Percentiles rank a stretch among this genome's conserved stretches.
These are phyloP conservation scores for Hycleus cichorii DNA, from an alignment of 1,140 invertebrate genomes.

Conservation along the genomic window DNA sequence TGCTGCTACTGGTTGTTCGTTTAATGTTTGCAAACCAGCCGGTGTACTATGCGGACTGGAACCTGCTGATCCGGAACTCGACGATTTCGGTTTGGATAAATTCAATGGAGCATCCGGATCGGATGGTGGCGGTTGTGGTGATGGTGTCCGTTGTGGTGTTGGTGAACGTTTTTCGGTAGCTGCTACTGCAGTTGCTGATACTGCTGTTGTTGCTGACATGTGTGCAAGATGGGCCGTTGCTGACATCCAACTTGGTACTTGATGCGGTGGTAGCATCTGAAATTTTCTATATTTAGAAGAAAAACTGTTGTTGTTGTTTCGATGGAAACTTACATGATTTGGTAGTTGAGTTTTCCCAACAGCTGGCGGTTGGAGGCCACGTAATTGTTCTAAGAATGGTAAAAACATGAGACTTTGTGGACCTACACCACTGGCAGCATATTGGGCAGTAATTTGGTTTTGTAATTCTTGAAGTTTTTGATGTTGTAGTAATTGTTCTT, in stretches of 20 bases:
- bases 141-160: conserved; percentile 38
- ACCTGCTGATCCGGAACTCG: conserved; percentile 36
- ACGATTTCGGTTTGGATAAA: conserved; percentile 75
- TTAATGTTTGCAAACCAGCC: conserved; percentile 25
- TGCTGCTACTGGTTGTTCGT: conserved; percentile 51
- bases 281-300: conserved; percentile 3
- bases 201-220: conserved; percentile 28
- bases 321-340: conserved; percentile 33
- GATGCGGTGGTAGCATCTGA: conserved; percentile 39
- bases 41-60: conserved; percentile 32
- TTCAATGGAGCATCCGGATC: conserved; percentile 76
- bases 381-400: conserved; percentile 49
- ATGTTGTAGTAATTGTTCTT: conserved; percentile 45
- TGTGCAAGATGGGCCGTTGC: conserved; percentile 34
- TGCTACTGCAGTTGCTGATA: conserved; percentile 26
- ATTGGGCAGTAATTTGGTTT: conserved; percentile 38
- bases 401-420: conserved; percentile 46
- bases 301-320: not conserved
- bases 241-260: conserved; percentile 37
- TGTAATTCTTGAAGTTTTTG: conserved; percentile 51
- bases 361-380: conserved; percentile 33
- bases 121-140: conserved; percentile 43
- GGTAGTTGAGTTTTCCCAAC: conserved; percentile 28
- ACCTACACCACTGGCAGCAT: conserved; percentile 32
- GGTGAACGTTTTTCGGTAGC: conserved; percentile 40